Percentiles rank a stretch among this genome's conserved stretches.
Evolutionary conservation across 2,888 invertebrate genomes (phyloP).

Genomic region (Morpho achilles): DNA sequence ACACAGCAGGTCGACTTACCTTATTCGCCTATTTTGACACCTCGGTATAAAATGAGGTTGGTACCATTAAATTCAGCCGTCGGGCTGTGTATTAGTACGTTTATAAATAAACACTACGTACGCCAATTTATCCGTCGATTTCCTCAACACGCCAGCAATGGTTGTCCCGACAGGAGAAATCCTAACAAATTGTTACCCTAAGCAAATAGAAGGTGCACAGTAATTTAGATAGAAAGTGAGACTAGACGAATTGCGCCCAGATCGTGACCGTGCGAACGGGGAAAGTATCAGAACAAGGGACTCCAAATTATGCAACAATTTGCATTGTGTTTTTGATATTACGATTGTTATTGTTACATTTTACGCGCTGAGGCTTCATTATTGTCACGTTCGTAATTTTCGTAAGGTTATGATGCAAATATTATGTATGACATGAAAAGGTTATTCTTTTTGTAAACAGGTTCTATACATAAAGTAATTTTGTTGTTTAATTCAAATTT

Average conservation of each 20-base stretch:
- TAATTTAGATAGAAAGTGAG: conserved; percentile 56
- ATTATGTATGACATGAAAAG: too few relatives aligned
- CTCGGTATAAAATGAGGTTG: too few relatives aligned
- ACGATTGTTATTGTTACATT: background rate
- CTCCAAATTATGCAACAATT: conserved; percentile 15
- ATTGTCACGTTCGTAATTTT: background rate
- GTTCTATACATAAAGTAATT: background rate
- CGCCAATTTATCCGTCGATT: background rate
- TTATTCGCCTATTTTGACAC: too few relatives aligned
- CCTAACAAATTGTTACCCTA: conserved; percentile 6
- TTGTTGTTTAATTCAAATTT: background rate
- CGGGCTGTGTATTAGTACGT: too few relatives aligned
- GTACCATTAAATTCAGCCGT: too few relatives aligned
- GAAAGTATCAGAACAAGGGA: conserved; percentile 47
- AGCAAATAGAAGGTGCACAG: conserved; percentile 29
- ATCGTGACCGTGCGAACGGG: conserved; percentile 58
- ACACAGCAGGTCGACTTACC: too few relatives aligned
- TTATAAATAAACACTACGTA: background rate
- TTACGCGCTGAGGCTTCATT: too few relatives aligned
- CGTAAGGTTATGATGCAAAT: background rate
- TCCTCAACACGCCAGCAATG: background rate
- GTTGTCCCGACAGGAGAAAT: background rate
- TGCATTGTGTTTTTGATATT: conserved; percentile 15
- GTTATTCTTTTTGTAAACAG: too few relatives aligned
- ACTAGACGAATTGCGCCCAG: conserved; percentile 33